phyloP scores from a whole-genome alignment of 2,113 vertebrate species.

The Oncorhynchus masou region DNA sequence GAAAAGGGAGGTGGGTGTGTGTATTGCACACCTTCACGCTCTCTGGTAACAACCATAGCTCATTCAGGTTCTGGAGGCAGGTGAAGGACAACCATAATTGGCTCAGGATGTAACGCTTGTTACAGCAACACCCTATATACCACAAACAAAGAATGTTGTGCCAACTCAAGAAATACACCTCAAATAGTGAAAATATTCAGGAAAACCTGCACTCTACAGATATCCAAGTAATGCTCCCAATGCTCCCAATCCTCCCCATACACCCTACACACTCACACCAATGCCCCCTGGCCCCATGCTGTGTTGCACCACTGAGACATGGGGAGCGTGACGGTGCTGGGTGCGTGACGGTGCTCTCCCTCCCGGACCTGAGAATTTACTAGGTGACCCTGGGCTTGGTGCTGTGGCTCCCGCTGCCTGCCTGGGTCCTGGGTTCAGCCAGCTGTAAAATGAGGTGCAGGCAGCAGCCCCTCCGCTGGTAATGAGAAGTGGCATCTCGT shows the following conservation, averaged over 20 bases:
- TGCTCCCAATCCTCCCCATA: conserved; percentile 32
- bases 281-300: conserved; percentile 57
- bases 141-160: neutral
- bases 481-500: conserved; percentile 81
- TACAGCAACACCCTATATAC: conserved; percentile 15
- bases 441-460: conserved; percentile 78
- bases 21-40: conserved; percentile 42
- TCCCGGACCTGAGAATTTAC: conserved; percentile 73
- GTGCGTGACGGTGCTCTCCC: conserved; percentile 66
- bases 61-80: conserved; percentile 7
- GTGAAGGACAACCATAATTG: conserved; percentile 31
- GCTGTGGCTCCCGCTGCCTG: conserved; percentile 39
- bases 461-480: conserved; percentile 66
- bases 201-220: conserved; percentile 1
- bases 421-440: conserved; percentile 66
- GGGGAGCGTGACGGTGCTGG: conserved; percentile 11
- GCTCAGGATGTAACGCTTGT: conserved; percentile 13
- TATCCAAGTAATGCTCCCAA: neutral
- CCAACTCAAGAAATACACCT: conserved; percentile 10
- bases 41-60: conserved; percentile 24
- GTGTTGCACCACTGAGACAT: conserved; percentile 44
- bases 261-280: conserved; percentile 18
- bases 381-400: conserved; percentile 75
- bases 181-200: neutral
- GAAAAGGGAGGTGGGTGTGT: neutral